Evolutionary conservation across 2,113 vertebrate genomes (phyloP).

Genomic region (Xiphophorus couchianus): DNA sequence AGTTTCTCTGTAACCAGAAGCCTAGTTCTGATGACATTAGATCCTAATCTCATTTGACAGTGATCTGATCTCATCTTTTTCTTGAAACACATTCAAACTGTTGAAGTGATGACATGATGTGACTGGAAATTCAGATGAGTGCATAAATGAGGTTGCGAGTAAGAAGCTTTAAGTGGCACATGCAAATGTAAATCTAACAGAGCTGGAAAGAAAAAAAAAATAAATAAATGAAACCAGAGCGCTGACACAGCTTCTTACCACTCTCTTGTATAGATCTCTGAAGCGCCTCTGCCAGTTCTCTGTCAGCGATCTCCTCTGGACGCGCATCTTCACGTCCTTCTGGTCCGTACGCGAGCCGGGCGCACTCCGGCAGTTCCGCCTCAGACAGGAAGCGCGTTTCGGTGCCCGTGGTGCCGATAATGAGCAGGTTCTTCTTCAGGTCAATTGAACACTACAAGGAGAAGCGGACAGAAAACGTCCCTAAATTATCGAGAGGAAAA

Average conservation of each 20-base stretch:
- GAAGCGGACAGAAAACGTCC: constrained; percentile 4
- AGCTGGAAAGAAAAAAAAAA: constrained; percentile 41
- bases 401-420: constrained; percentile 94
- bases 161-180: constrained; percentile 70
- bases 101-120: constrained; percentile 55
- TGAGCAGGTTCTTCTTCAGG: constrained; percentile 93
- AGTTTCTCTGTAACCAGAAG: constrained; percentile 38
- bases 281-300: constrained; percentile 94
- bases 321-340: constrained; percentile 86
- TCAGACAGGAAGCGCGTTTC: constrained; percentile 94
- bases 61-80: neutral
- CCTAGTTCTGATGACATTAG: neutral
- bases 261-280: constrained; percentile 96
- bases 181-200: constrained; percentile 64
- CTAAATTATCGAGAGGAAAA: too few relatives aligned
- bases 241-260: constrained; percentile 76
- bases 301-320: constrained; percentile 92
- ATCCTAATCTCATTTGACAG: neutral
- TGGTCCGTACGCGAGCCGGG: constrained; percentile 89
- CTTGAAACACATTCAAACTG: constrained; percentile 26
- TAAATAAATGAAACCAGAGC: constrained; percentile 39
- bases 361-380: constrained; percentile 94
- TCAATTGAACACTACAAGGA: constrained; percentile 91
- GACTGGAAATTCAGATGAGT: constrained; percentile 53
- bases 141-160: constrained; percentile 60